A percentile compares a stretch with the other conserved stretches of the same genome.
phyloP scores from a whole-genome alignment of 1,140 invertebrate species.

The Procambarus clarkii region DNA sequence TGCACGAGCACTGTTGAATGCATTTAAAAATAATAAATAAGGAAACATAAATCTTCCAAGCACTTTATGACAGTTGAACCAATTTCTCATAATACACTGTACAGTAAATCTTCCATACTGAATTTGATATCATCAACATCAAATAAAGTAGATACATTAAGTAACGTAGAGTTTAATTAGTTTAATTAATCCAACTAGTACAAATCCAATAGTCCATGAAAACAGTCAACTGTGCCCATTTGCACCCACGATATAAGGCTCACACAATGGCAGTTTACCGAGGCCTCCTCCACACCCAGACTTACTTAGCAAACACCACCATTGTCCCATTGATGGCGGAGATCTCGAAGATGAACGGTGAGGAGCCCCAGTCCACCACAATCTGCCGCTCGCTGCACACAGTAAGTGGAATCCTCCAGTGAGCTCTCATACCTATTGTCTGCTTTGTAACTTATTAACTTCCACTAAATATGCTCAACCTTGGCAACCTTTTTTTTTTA shows the following conservation, averaged over 20 bases:
- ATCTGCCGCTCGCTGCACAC: neutral
- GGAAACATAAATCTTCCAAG: too few species aligned
- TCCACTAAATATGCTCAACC: too few species aligned
- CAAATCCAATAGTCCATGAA: neutral
- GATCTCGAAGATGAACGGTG: constrained; percentile 43
- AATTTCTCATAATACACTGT: too few species aligned
- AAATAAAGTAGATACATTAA: neutral
- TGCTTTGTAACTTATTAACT: neutral
- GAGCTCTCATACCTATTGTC: neutral
- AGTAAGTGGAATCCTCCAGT: neutral
- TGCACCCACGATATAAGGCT: neutral
- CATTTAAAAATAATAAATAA: neutral
- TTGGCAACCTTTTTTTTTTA: neutral
- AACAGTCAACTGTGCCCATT: neutral
- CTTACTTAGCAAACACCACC: constrained; percentile 44
- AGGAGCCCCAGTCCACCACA: neutral
- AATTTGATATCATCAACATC: neutral
- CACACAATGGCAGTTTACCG: neutral
- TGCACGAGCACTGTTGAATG: too few species aligned
- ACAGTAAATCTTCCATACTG: too few species aligned
- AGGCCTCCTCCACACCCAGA: neutral
- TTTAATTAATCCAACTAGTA: neutral
- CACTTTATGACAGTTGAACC: too few species aligned
- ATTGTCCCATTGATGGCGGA: constrained; percentile 19
- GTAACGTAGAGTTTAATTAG: neutral